Evolutionary conservation across 2,888 invertebrate species (phyloP).

Genomic region (Gnatocerus cornutus): DNA sequence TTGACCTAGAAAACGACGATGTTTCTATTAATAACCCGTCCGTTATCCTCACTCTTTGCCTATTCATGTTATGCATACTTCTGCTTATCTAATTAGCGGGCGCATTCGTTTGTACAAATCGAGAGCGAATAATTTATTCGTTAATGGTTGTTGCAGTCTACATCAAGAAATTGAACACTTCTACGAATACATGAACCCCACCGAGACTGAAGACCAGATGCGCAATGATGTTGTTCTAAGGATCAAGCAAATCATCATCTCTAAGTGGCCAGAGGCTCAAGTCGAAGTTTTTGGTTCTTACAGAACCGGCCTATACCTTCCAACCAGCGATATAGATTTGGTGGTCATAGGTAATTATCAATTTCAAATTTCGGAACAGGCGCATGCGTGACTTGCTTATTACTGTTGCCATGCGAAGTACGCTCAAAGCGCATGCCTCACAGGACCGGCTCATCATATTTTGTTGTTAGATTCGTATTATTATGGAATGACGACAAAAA

Average conservation of each 20-base stretch:
- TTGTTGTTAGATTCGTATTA: not conserved
- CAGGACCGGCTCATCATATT: not conserved
- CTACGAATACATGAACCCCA: slow-evolving; percentile 95
- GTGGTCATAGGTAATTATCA: slow-evolving; percentile 75
- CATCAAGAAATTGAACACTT: slow-evolving; percentile 99
- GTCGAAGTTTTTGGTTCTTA: slow-evolving; percentile 99
- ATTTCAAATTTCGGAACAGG: slow-evolving; percentile 1
- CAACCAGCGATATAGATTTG: slow-evolving; percentile 88
- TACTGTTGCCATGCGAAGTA: slow-evolving; percentile 55
- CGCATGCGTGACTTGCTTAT: not conserved
- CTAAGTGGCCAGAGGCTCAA: slow-evolving; percentile 94
- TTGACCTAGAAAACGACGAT: slow-evolving; percentile 43
- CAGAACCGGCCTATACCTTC: slow-evolving; percentile 96
- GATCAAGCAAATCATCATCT: slow-evolving; percentile 89
- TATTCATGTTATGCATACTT: slow-evolving; percentile 34
- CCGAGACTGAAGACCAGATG: slow-evolving; percentile 91
- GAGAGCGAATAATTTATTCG: slow-evolving; percentile 8
- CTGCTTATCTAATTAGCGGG: slow-evolving; percentile 28
- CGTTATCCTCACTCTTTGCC: slow-evolving; percentile 38
- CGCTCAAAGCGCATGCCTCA: slow-evolving; percentile 10
- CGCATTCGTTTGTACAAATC: slow-evolving; percentile 13
- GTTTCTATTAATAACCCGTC: slow-evolving; percentile 41
- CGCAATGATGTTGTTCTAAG: slow-evolving; percentile 91
- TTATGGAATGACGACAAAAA: too few species aligned
- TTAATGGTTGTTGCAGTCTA: slow-evolving; percentile 75